Evolutionary conservation across 64 coral and sea anemone species (phyloP), one percentile per base, ranked within the genome.

Genomic region (Actinia tenebrosa): DNA sequence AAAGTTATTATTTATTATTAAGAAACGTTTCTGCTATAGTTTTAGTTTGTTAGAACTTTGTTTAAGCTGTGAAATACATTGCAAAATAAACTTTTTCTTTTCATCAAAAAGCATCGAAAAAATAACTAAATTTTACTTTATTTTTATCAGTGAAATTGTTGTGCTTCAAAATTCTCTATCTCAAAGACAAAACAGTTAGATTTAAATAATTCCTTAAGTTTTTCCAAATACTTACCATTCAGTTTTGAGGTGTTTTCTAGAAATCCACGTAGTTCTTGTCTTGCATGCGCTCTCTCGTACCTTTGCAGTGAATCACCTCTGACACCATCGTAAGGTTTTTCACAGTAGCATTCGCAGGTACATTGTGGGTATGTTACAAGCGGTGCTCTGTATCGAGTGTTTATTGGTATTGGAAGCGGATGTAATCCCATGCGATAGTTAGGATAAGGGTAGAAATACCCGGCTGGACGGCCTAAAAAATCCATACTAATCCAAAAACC

Each of bases 261-360:
- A 15, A 37, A 75, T 75, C 69, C 69, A 42, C 69, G n/a, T 13
- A 75, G 69, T 75, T 75, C 69, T 75, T 75, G 23, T 75, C 69
- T 75, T 30, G 3, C 22, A n/a, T 69, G 64, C 5, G 27, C 42
- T 26, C 26, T 75, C 11, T 75, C 25, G 69, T 69, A 69, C 23
- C 64, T 69, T 22, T 69, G 64, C 64, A 69, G 19, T 25, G 64
- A 69, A 23, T 75, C 69, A 3, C 69, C 10, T 42, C 69, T 75
- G 69, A 75, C 25, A 27, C 19, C 63, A 66, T 75, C 69, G 69
- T 42, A 75, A 75, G 79, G 16, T 52, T 81, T 54, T 18, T 91
- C 83, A 59, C 84, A 91, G 83, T 86, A 91, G 30, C 89, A 91
- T 77, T 91, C 89, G 66, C 89, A 91, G 69, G 89, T 91, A 83